Percentiles rank a stretch among this genome's conserved stretches.
Conservation (phyloP, 2,113 vertebrate genomes). For the Poecile atricapillus region DNA sequence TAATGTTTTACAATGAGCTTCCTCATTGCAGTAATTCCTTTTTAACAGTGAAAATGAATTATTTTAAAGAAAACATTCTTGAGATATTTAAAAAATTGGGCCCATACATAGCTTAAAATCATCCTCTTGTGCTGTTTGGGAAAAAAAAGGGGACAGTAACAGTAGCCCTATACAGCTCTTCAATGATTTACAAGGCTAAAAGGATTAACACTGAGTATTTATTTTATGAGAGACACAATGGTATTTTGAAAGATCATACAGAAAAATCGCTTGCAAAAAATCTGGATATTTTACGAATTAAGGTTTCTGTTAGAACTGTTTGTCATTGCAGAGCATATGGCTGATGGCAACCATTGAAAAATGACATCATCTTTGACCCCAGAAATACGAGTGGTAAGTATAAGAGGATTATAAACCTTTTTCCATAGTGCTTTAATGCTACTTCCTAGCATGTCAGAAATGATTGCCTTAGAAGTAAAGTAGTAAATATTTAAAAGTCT, state of each 20-base stretch:
- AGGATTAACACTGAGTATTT: conserved; percentile 11
- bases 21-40: background rate
- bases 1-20: background rate
- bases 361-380: conserved; percentile 56
- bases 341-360: conserved; percentile 35
- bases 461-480: conserved; percentile 41
- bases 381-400: conserved; percentile 10
- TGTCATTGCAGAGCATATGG: conserved; percentile 19
- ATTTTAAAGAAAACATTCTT: background rate
- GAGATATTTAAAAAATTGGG: background rate
- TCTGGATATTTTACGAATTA: background rate
- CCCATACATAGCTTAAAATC: background rate
- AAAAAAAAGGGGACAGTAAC: background rate
- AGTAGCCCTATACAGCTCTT: background rate
- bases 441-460: conserved; percentile 55
- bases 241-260: background rate
- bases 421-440: conserved; percentile 31
- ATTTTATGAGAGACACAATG: background rate
- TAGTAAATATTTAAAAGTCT: conserved; percentile 55
- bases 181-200: conserved; percentile 14
- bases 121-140: background rate
- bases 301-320: background rate
- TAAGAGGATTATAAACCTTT: conserved; percentile 54
- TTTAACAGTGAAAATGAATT: background rate
- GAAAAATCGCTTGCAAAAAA: background rate